phyloP scores from a whole-genome alignment of 2,888 invertebrate species.

The Lepidocyrtoides sp. region DNA sequence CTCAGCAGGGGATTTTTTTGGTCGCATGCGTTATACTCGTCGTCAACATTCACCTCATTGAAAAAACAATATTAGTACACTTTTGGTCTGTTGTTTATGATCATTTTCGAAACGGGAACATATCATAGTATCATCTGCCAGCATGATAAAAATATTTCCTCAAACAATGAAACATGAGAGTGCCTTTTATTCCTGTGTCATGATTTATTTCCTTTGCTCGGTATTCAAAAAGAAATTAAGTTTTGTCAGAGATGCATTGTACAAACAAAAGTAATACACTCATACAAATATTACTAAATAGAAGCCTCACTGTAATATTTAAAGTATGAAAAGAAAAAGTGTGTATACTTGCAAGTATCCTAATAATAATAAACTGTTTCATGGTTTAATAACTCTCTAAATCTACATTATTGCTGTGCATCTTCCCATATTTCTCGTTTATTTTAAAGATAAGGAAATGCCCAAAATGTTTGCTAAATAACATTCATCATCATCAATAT shows the following conservation, averaged over 20 bases:
- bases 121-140: neutral
- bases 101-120: neutral
- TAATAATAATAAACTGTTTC: conserved; percentile 70
- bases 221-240: conserved; percentile 66
- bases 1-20: conserved; percentile 26
- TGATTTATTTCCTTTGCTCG: conserved; percentile 64
- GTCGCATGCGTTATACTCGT: neutral
- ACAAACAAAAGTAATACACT: conserved; percentile 9
- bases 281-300: conserved; percentile 22
- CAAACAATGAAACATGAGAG: conserved; percentile 49
- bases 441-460: conserved; percentile 45
- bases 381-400: conserved; percentile 73
- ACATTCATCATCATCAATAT: conserved; percentile 21
- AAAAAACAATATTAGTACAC: neutral
- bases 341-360: conserved; percentile 62
- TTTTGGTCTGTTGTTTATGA: neutral
- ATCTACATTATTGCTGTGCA: conserved; percentile 59
- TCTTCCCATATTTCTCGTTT: conserved; percentile 57
- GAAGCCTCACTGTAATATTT: conserved; percentile 5
- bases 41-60: conserved; percentile 36
- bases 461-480: conserved; percentile 5
- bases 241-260: conserved; percentile 14
- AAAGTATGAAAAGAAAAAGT: conserved; percentile 63
- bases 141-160: conserved; percentile 13
- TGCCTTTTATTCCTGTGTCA: conserved; percentile 29